These are phyloP conservation scores for Sympetrum striolatum DNA, from an alignment of 2,888 invertebrate genomes.

Conservation along the genomic window DNA sequence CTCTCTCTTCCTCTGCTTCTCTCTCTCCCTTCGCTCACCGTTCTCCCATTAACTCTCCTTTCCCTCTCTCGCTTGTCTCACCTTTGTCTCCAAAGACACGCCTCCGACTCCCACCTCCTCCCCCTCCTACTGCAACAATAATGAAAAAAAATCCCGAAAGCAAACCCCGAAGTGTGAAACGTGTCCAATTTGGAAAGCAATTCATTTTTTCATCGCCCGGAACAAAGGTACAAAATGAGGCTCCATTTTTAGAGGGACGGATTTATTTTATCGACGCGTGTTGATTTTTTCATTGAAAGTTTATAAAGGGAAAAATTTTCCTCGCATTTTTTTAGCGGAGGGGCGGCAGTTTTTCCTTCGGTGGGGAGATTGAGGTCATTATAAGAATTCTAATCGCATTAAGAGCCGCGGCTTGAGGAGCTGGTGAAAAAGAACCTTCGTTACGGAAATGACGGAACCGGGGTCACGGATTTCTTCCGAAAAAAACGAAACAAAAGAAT, in stretches of 20 bases:
- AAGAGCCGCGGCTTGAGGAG: not conserved
- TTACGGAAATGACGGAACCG: not conserved
- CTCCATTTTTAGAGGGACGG: not conserved
- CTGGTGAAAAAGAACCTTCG: not conserved
- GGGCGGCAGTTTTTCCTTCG: not conserved
- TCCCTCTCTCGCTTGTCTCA: not conserved
- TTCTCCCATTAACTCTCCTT: not conserved
- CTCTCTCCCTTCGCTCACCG: not conserved
- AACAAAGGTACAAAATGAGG: conserved; percentile 21
- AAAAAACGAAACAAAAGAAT: not conserved
- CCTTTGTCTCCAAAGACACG: not conserved
- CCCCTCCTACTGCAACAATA: not conserved
- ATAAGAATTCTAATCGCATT: not conserved
- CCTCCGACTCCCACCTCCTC: not conserved
- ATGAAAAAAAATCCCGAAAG: not conserved
- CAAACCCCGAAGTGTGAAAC: conserved; percentile 19
- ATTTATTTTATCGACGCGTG: conserved; percentile 24
- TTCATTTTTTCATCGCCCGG: conserved; percentile 8
- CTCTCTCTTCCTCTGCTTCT: not conserved
- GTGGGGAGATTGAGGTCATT: not conserved
- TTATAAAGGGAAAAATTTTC: not conserved
- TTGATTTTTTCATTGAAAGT: conserved; percentile 25
- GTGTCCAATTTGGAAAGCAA: conserved; percentile 25
- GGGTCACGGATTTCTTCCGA: not conserved
- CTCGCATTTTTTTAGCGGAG: not conserved